Evolutionary conservation across 2,797 vertebrate species (phyloP), one percentile per base, ranked within the genome.

Genomic region (Aeoliscus strigatus): DNA sequence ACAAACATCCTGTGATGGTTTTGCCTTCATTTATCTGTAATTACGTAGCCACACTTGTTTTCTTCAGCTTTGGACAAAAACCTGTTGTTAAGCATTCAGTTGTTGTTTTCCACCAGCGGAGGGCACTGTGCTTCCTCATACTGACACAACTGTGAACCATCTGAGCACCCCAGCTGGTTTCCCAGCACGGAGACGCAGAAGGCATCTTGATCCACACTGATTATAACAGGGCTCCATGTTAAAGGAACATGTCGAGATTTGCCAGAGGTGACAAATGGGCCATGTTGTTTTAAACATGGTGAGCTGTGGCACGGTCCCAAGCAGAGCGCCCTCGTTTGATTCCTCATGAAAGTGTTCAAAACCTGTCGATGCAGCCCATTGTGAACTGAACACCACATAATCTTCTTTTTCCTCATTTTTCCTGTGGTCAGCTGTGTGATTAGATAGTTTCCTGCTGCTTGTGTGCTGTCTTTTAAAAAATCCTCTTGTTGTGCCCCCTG

Each of bases 111-210:
- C 5, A 39, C 76, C 77, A 81, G 50, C 32, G 28, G 83, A 57
- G 70, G 79, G 79, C 62, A 32, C 73, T 81, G 55, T 61, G 60
- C 24, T 35, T 45, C 59, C 58, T 49, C 43, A 4, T 21, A 11
- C 17, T 13, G 14, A 8, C 25, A 11, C 25, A 2, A 3, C 38
- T 28, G 27, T 70, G 64, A 69, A 41, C 72, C 66, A 76, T 64
- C 47, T 16, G 25, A 52, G 54, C 9, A 13, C 38, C 48, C 79
- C 80, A 80, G 71, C 61, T 82, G 77, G 63, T 72, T 68, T 30
- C 45, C 14, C 70, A 65, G 75, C 64, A 64, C 41, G 75, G 39
- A 70, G 42, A 56, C 18, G 3, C 70, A 71, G 74, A 46, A 13
- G 28, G 56, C 69, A 50, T 70, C 70, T 61, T 47, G 37, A 3